Evolutionary conservation across 2,888 invertebrate species (phyloP).

Genomic region (Tipula helvola): DNA sequence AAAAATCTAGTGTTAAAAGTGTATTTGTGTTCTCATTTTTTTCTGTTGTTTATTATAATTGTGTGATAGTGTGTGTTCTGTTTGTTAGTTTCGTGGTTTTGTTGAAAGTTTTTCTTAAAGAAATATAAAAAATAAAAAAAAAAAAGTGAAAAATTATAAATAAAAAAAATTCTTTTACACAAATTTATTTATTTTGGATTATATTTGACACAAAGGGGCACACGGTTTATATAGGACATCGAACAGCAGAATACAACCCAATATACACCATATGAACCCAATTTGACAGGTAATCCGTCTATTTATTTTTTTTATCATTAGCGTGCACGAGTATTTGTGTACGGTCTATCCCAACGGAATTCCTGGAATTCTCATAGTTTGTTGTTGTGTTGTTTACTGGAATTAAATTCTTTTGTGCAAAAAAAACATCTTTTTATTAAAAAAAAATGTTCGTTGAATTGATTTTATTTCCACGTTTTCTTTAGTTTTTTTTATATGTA

Average conservation of each 20-base stretch:
- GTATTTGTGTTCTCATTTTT: neutral
- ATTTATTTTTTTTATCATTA: neutral
- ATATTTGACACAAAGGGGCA: neutral
- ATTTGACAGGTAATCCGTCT: neutral
- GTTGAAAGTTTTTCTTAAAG: neutral
- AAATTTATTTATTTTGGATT: neutral
- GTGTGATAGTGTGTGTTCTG: neutral
- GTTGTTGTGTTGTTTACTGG: neutral
- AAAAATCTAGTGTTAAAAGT: neutral
- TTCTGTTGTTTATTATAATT: neutral
- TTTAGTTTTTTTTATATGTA: neutral
- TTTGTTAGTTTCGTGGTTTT: neutral
- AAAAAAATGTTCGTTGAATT: neutral
- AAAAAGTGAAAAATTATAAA: neutral
- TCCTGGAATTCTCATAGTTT: neutral
- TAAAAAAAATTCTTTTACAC: neutral
- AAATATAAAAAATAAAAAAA: neutral
- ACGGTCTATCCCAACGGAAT: neutral
- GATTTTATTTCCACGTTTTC: neutral
- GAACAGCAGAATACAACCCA: neutral
- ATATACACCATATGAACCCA: neutral
- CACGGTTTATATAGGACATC: neutral
- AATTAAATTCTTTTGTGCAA: neutral
- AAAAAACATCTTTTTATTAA: neutral
- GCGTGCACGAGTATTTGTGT: neutral